phyloP scores from a whole-genome alignment of 2,888 invertebrate species.

The Andrena praecox region DNA sequence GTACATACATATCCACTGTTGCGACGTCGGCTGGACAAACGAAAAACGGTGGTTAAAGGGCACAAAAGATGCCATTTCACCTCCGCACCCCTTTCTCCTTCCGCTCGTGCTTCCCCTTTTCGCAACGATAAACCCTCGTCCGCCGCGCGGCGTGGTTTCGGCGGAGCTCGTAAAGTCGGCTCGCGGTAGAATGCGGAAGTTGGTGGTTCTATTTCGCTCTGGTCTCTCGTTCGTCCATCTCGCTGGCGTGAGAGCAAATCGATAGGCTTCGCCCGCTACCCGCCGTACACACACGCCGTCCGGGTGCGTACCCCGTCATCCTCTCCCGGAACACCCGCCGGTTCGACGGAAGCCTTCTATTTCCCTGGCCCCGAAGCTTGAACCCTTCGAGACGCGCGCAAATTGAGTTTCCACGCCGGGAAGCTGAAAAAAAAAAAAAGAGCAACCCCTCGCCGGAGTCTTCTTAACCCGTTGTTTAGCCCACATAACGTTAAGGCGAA shows the following conservation, averaged over 20 bases:
- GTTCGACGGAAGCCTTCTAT: conserved; percentile 49
- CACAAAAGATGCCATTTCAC: no score
- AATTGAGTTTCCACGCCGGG: conserved; percentile 22
- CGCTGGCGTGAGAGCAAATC: conserved; percentile 78
- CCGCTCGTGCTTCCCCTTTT: not conserved
- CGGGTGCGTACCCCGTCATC: conserved; percentile 45
- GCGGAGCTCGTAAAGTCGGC: conserved; percentile 46
- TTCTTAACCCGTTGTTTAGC: conserved; percentile 20
- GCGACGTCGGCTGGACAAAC: no score
- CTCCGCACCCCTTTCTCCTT: not conserved
- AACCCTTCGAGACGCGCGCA: conserved; percentile 21
- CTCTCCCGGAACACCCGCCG: conserved; percentile 46
- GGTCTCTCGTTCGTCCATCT: conserved; percentile 74
- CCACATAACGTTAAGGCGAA: not conserved
- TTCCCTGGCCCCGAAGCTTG: conserved; percentile 19
- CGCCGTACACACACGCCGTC: conserved; percentile 21
- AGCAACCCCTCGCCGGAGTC: not conserved
- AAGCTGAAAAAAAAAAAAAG: not conserved
- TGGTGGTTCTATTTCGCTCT: conserved; percentile 75
- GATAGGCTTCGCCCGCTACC: conserved; percentile 73
- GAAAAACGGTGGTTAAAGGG: no score
- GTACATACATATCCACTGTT: no score
- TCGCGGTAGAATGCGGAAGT: conserved; percentile 75
- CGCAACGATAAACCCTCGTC: conserved; percentile 5
- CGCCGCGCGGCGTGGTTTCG: conserved; percentile 46